Evolutionary conservation across 2,113 vertebrate species (phyloP), one percentile per base, ranked within the genome.

Genomic region (Hemiscyllium ocellatum): DNA sequence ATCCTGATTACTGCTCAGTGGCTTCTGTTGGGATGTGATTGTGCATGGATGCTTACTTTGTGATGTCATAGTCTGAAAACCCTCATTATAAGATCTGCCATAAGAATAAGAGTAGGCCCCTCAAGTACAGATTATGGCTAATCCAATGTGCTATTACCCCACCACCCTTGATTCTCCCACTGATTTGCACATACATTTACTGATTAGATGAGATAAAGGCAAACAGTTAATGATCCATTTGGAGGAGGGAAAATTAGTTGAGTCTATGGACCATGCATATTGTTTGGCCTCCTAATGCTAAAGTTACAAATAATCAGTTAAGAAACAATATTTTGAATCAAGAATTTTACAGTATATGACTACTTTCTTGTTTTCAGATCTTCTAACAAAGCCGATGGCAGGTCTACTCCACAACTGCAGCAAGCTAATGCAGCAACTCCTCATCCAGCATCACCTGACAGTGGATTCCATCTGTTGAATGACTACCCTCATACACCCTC

Each of bases 381-480:
- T 17, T 97, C 97, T 61, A 96, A 94, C 95, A 96, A 95, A 95
- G 96, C 96, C 3, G 97, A 97, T 0, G 96, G 96, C 13, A 96
- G 86, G 10, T 96, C 96, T 96, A 96, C 96, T 0, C 96, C 96
- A 66, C 96, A 96, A 76, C 80, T 96, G n/a, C 61, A 96, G 66
- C 89, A 86, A 90, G 80, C 78, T 95, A 96, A 94, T 95, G 90
- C 91, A 96, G 96, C 93, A 69, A 94, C 94, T 50, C 90, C 96
- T 70, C 90, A 26, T 29, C 95, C 95, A 0, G 69, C 96, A 4
- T 96, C 95, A 69, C 96, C 96, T 4, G 89, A 96, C 22, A 22
- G 96, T 19, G 47, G 47, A 10, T 94, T 96, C 7, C 95, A 96
- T n/a, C 95, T 86, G 86, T 85, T 96, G 87, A 96, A 96, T 20